Conservation (phyloP, 1,140 invertebrate species). For the Augochlora pura region DNA sequence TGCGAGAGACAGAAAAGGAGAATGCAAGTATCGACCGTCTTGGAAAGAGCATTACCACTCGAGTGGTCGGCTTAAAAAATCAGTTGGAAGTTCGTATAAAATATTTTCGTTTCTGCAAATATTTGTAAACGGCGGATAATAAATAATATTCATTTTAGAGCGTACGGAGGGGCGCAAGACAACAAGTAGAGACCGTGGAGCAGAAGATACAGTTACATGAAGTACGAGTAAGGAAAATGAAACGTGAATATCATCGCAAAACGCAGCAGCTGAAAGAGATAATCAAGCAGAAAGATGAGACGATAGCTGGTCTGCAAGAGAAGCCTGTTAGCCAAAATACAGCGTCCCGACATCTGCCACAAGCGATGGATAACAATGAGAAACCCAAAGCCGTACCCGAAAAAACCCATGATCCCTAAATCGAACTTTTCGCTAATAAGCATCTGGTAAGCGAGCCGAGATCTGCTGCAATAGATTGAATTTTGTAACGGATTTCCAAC, state of each 20-base stretch:
- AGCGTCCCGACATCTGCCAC: constrained; percentile 55
- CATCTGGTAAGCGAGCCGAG: not conserved
- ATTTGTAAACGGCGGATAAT: not conserved
- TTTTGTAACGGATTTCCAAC: constrained; percentile 23
- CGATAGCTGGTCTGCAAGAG: constrained; percentile 77
- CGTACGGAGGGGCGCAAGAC: constrained; percentile 80
- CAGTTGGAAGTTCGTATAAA: constrained; percentile 78
- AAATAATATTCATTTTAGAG: constrained; percentile 72
- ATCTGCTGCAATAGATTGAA: constrained; percentile 8
- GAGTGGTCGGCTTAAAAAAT: constrained; percentile 80
- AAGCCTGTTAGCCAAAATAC: constrained; percentile 74
- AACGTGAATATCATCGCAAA: constrained; percentile 79
- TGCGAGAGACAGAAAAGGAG: constrained; percentile 80
- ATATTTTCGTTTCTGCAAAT: not conserved
- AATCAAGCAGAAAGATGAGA: constrained; percentile 78
- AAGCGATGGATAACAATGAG: not conserved
- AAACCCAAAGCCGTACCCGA: not conserved
- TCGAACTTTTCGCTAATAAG: not conserved
- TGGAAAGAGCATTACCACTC: constrained; percentile 78
- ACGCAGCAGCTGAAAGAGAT: constrained; percentile 78
- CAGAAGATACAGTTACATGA: constrained; percentile 81
- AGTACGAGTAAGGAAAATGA: constrained; percentile 77
- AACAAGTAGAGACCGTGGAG: constrained; percentile 80
- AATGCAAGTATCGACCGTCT: constrained; percentile 79
- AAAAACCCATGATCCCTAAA: not conserved